phyloP scores from a whole-genome alignment of 2,797 vertebrate genomes.

The Passerculus sandwichensis region DNA sequence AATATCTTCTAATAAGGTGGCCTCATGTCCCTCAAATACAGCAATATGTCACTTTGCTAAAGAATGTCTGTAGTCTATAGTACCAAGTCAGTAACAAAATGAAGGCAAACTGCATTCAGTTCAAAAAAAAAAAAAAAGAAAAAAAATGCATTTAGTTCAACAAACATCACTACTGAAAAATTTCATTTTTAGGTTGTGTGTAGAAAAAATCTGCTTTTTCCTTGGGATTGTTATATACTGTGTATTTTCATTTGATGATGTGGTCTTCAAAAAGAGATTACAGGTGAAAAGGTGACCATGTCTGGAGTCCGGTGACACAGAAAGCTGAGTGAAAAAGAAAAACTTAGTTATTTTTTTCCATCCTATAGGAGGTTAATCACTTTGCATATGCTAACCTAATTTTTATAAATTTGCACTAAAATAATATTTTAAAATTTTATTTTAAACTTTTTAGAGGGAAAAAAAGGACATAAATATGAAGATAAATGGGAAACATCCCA shows the following conservation, averaged over 20 bases:
- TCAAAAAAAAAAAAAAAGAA: fast-evolving
- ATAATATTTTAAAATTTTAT: fast-evolving
- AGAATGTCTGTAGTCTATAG: background rate
- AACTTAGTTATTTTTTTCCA: background rate
- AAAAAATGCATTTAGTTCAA: conserved; percentile 19
- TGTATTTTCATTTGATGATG: background rate
- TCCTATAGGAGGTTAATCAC: background rate
- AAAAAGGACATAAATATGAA: background rate
- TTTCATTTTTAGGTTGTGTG: conserved; percentile 50
- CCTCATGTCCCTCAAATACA: background rate
- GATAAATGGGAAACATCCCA: background rate
- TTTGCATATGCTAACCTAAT: background rate
- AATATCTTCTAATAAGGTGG: background rate
- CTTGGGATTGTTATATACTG: conserved; percentile 29
- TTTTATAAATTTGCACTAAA: background rate
- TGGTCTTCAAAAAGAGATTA: conserved; percentile 64
- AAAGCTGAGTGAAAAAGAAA: conserved; percentile 50
- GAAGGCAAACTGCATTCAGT: background rate
- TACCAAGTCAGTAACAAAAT: conserved; percentile 18
- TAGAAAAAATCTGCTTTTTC: conserved; percentile 53
- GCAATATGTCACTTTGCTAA: background rate
- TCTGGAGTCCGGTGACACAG: background rate
- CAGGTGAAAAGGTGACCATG: conserved; percentile 32
- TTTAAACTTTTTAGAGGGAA: background rate
- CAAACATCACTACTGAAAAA: conserved; percentile 60